Conservation (phyloP, 2,888 invertebrate species). For the Drosophila nr. medialis region DNA sequence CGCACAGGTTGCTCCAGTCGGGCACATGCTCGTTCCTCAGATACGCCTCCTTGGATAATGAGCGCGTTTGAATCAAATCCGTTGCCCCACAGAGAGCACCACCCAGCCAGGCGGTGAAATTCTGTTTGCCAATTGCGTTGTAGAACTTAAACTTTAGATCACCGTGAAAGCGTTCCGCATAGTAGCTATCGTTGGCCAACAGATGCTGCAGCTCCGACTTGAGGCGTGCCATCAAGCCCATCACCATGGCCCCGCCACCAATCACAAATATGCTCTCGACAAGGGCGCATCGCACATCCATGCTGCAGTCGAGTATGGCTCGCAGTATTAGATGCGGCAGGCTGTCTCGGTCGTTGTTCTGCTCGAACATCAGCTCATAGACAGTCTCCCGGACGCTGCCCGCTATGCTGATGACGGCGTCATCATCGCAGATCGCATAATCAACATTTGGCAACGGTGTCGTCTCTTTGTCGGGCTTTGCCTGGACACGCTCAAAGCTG, state of each 20-base stretch:
- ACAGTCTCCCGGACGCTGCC: conserved; percentile 91
- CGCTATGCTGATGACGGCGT: conserved; percentile 87
- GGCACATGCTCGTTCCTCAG: conserved; percentile 89
- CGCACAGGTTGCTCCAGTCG: conserved; percentile 89
- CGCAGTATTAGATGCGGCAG: conserved; percentile 94
- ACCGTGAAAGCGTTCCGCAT: conserved; percentile 86
- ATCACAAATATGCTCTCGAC: conserved; percentile 93
- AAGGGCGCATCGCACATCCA: conserved; percentile 91
- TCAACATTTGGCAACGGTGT: conserved; percentile 87
- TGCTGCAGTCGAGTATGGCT: conserved; percentile 91
- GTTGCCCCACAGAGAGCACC: conserved; percentile 92
- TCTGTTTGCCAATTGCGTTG: conserved; percentile 90
- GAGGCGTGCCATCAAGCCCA: conserved; percentile 93
- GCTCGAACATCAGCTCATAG: conserved; percentile 93
- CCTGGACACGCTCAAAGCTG: conserved; percentile 88
- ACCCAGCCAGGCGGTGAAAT: conserved; percentile 95
- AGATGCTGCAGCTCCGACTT: conserved; percentile 90
- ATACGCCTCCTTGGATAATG: conserved; percentile 91
- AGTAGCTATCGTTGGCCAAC: conserved; percentile 86
- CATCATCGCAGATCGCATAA: conserved; percentile 89
- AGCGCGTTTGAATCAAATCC: conserved; percentile 89
- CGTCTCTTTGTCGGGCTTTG: conserved; percentile 85
- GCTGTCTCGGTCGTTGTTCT: conserved; percentile 92
- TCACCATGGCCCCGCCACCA: conserved; percentile 94
- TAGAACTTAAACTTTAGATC: conserved; percentile 91